Conservation (phyloP, 30 jellyfish, hydroid and myxozoan genomes). For the Calvadosia cruxmelitensis region DNA sequence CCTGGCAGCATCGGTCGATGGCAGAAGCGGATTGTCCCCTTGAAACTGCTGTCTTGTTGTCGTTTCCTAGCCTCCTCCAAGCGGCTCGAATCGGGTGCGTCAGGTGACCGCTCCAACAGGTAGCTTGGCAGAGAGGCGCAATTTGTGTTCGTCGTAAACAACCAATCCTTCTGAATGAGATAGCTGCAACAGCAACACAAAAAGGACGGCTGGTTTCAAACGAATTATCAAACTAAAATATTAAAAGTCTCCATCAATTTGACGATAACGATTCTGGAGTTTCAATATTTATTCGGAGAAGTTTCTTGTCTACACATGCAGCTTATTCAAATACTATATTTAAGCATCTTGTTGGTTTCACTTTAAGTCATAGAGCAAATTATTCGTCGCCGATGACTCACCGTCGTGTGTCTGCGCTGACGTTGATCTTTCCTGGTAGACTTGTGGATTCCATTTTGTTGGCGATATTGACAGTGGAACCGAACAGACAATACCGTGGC, state of each 20-base stretch:
- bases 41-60: not conserved
- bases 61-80: not conserved
- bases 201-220: no score
- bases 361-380: no score
- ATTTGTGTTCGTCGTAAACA: not conserved
- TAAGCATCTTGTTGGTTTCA: no score
- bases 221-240: no score
- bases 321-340: no score
- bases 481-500: conserved; percentile 83
- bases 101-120: not conserved
- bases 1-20: not conserved
- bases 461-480: conserved; percentile 57
- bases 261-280: no score
- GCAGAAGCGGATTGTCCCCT: not conserved
- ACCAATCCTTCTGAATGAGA: not conserved
- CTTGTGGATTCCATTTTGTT: conserved; percentile 72
- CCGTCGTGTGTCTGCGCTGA: conserved; percentile 57
- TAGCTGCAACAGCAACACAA: not conserved
- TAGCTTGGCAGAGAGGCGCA: not conserved
- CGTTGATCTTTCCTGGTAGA: conserved; percentile 50
- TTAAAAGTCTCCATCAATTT: no score
- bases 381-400: no score
- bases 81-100: not conserved
- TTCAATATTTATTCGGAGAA: no score
- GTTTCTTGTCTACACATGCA: no score